Conservation (phyloP, 2,113 vertebrate genomes). For the Aleadryas rufinucha region DNA sequence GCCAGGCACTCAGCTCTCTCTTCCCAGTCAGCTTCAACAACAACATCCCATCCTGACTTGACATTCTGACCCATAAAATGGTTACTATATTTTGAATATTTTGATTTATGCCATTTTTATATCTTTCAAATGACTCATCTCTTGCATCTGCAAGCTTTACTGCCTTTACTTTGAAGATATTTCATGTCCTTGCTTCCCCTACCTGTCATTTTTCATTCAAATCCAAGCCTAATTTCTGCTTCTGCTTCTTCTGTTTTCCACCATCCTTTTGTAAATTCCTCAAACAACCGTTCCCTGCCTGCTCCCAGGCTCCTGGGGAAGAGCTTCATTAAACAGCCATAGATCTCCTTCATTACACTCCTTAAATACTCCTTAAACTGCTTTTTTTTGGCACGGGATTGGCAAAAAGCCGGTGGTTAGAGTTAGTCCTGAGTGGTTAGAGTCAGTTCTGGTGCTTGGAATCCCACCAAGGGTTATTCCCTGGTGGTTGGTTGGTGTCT, state of each 20-base stretch:
- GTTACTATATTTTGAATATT: neutral
- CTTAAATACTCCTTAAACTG: neutral
- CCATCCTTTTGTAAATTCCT: neutral
- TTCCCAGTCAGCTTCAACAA: neutral
- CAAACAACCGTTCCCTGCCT: neutral
- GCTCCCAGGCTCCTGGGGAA: neutral
- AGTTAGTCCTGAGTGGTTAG: neutral
- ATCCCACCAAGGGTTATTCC: neutral
- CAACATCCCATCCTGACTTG: neutral
- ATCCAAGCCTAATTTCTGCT: neutral
- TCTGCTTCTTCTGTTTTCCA: neutral
- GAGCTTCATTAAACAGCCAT: constrained; percentile 8
- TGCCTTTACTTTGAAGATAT: neutral
- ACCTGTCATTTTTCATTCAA: neutral
- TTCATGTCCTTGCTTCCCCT: neutral
- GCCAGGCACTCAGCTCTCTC: neutral
- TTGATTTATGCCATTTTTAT: neutral
- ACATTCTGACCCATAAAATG: neutral
- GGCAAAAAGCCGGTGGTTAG: neutral
- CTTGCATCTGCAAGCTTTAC: neutral
- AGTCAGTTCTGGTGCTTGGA: neutral
- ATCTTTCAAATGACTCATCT: neutral
- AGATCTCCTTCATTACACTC: neutral
- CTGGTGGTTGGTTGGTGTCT: neutral
- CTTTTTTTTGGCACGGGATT: neutral